Conservation (phyloP, 2,888 invertebrate species). For the Glyphotaelius pellucidus region DNA sequence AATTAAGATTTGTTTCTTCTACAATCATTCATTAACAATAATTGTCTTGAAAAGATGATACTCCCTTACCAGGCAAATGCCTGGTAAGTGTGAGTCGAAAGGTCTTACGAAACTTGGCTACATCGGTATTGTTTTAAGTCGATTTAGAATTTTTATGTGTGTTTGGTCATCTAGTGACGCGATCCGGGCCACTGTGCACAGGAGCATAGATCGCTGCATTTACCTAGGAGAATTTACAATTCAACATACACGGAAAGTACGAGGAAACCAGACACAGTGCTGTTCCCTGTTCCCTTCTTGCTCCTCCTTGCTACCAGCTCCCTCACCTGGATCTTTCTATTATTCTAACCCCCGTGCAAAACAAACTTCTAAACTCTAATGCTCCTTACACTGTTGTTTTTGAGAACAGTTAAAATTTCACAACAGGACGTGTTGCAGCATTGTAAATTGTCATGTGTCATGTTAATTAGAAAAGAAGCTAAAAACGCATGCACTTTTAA, state of each 20-base stretch:
- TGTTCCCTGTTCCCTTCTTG: neutral
- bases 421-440: neutral
- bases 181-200: neutral
- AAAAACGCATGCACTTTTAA: neutral
- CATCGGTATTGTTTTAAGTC: too few relatives aligned
- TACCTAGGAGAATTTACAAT: conserved; percentile 26
- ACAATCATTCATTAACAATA: too few relatives aligned
- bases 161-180: neutral
- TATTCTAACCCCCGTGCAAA: neutral
- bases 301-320: neutral
- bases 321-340: neutral
- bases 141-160: neutral
- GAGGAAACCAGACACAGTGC: neutral
- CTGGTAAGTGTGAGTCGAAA: too few relatives aligned
- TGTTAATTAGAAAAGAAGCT: neutral
- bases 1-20: too few relatives aligned
- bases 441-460: neutral
- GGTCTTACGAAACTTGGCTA: too few relatives aligned
- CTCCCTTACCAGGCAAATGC: too few relatives aligned
- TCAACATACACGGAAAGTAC: neutral
- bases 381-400: neutral
- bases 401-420: neutral
- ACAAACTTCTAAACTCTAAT: neutral
- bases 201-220: conserved; percentile 10
- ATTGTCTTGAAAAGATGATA: too few relatives aligned